Conservation (phyloP, 35 echinoderm and acorn worm genomes). For the Lytechinus pictus region DNA sequence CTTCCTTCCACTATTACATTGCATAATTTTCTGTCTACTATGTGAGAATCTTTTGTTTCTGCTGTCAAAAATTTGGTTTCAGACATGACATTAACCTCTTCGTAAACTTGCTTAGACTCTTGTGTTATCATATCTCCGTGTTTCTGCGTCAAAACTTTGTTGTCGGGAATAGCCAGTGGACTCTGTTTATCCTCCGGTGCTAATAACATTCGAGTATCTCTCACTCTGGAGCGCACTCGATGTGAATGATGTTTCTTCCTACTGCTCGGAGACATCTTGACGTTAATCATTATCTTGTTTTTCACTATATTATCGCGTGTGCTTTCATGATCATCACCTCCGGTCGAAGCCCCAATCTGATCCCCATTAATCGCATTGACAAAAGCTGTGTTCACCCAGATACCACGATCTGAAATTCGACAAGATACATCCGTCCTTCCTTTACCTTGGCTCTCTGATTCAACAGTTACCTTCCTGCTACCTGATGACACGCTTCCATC, state of each 20-base stretch:
- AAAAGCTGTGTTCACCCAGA: not conserved
- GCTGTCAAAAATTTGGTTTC: not conserved
- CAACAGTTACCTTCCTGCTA: not conserved
- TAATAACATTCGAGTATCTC: not conserved
- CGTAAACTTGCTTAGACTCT: not conserved
- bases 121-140: not conserved
- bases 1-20: not conserved
- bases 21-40: not conserved
- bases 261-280: constrained; percentile 28
- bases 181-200: not conserved
- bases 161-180: not conserved
- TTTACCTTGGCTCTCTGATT: not conserved
- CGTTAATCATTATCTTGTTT: not conserved
- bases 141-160: not conserved
- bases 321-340: not conserved
- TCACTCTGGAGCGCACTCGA: not conserved
- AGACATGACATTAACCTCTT: not conserved
- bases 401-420: not conserved
- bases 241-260: not conserved
- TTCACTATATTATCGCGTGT: not conserved
- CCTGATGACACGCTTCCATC: not conserved
- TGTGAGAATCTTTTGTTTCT: not conserved
- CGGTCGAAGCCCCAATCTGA: too few relatives aligned
- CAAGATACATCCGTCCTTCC: constrained; percentile 12
- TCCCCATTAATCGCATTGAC: not conserved